Evolutionary conservation across 2,888 invertebrate genomes (phyloP).

Genomic region (Camponotus fellah): DNA sequence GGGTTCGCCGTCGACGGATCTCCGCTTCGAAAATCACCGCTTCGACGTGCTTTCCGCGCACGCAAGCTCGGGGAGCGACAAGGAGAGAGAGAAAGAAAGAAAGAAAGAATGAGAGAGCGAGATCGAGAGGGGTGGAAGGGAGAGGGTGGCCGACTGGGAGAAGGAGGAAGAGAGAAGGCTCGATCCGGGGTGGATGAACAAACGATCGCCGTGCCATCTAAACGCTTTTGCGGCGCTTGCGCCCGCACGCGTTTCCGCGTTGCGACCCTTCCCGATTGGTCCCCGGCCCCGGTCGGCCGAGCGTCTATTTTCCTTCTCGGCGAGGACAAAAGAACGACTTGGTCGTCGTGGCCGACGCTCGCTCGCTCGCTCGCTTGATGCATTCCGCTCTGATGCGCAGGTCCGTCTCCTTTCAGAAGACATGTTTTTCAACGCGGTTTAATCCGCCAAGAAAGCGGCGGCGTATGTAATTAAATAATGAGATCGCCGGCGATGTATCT

Average conservation of each 20-base stretch:
- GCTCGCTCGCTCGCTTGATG: conserved; percentile 29
- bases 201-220: conserved; percentile 65
- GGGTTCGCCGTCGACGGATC: conserved; percentile 59
- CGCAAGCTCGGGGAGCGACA: conserved; percentile 40
- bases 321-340: conserved; percentile 56
- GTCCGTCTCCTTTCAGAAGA: not conserved
- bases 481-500: not conserved
- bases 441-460: conserved; percentile 8
- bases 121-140: not conserved
- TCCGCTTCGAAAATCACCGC: conserved; percentile 64
- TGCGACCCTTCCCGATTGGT: conserved; percentile 59
- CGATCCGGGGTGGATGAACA: conserved; percentile 57
- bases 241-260: conserved; percentile 40
- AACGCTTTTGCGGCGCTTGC: conserved; percentile 64
- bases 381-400: conserved; percentile 13
- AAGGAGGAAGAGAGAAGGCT: conserved; percentile 55
- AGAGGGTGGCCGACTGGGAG: conserved; percentile 5
- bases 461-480: not conserved
- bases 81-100: conserved; percentile 16
- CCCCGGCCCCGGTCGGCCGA: conserved; percentile 29
- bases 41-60: conserved; percentile 67
- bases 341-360: not conserved
- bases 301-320: conserved; percentile 59
- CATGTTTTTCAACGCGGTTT: not conserved
- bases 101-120: not conserved